phyloP scores from a whole-genome alignment of 92 coral and sea anemone species.

The Zoanthus solanderi region DNA sequence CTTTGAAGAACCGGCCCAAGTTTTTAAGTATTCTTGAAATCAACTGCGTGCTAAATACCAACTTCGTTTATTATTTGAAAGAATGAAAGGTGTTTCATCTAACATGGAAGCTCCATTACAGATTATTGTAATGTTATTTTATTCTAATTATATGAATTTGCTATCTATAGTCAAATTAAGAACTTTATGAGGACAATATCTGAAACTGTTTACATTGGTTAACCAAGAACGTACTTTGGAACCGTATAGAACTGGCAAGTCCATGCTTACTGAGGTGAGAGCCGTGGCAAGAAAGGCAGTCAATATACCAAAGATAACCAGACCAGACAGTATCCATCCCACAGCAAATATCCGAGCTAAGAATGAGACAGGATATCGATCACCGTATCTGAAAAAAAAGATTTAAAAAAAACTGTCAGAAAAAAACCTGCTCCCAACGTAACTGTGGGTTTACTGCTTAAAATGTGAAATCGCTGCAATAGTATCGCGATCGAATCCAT shows the following conservation, averaged over 20 bases:
- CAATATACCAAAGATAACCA: conserved; percentile 33
- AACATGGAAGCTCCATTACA: no score
- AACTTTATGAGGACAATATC: neutral
- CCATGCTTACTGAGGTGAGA: conserved; percentile 40
- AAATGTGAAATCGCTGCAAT: no score
- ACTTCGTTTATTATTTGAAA: no score
- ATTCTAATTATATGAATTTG: no score
- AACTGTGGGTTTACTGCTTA: no score
- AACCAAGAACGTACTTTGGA: neutral
- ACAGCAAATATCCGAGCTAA: conserved; percentile 31
- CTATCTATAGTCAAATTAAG: neutral
- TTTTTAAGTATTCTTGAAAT: no score
- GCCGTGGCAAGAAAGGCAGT: conserved; percentile 27
- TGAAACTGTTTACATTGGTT: neutral
- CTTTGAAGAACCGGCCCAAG: no score
- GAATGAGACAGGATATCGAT: conserved; percentile 32
- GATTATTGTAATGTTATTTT: no score
- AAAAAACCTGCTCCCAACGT: neutral
- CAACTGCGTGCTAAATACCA: no score
- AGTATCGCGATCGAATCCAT: no score
- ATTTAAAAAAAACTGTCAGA: neutral
- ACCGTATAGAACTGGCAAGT: conserved; percentile 19
- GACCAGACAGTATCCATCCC: conserved; percentile 27
- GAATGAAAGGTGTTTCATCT: no score
- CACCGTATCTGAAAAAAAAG: conserved; percentile 18